A percentile compares a stretch with the other conserved stretches of the same genome.
Evolutionary conservation across 2,113 vertebrate species (phyloP).

Genomic region (Gobio gobio): DNA sequence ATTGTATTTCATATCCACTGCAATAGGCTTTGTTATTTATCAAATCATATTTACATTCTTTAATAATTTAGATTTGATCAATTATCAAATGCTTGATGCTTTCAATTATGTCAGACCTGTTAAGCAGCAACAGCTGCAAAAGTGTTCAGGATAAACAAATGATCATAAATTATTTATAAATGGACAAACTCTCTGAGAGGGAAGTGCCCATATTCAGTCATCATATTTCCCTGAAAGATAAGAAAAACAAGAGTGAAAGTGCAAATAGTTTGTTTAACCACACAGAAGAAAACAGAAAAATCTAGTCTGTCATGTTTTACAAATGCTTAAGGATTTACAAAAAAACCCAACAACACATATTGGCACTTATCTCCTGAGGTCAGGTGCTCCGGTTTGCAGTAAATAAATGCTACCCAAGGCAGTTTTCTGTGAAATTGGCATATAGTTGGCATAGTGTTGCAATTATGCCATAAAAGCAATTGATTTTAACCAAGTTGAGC

Average conservation of each 20-base stretch:
- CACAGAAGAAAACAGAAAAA: conserved; percentile 21
- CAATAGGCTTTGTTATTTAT: background rate
- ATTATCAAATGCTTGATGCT: background rate
- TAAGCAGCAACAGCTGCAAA: background rate
- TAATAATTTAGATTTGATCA: background rate
- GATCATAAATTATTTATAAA: background rate
- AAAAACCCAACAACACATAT: conserved; percentile 20
- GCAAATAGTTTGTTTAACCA: conserved; percentile 23
- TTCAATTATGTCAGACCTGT: background rate
- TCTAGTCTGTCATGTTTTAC: conserved; percentile 34
- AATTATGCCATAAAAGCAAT: conserved; percentile 36
- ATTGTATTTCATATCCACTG: background rate
- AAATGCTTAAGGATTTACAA: conserved; percentile 32
- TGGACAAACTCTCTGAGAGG: background rate
- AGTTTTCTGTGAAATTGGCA: conserved; percentile 51
- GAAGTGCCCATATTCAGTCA: background rate
- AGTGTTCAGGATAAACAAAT: background rate
- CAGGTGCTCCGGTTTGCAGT: conserved; percentile 45
- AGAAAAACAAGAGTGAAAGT: background rate
- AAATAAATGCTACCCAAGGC: conserved; percentile 49
- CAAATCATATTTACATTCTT: background rate
- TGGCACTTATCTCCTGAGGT: conserved; percentile 50
- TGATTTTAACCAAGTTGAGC: conserved; percentile 38
- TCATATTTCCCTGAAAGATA: conserved; percentile 1
- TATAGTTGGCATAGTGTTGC: conserved; percentile 19